Conservation (phyloP, 2,888 invertebrate genomes). For the Dolichomitus sp. region DNA sequence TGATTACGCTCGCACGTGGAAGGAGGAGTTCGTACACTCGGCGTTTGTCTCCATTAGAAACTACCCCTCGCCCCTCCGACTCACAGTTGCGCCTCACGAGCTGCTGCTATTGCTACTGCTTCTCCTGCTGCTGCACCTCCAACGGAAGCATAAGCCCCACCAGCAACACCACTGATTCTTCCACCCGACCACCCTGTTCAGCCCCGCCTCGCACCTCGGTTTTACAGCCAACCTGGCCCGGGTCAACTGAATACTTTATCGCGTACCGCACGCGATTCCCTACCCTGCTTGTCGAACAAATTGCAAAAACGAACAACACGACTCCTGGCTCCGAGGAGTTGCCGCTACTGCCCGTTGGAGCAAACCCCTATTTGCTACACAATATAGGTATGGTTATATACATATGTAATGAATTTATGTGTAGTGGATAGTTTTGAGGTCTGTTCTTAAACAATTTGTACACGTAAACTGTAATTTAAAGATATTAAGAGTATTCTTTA, state of each 20-base stretch:
- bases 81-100: neutral
- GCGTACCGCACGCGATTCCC: constrained; percentile 47
- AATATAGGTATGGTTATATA: neutral
- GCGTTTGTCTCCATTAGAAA: constrained; percentile 75
- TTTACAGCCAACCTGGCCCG: constrained; percentile 52
- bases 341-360: neutral
- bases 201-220: constrained; percentile 33
- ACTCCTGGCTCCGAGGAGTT: neutral
- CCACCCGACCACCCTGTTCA: constrained; percentile 18
- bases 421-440: neutral
- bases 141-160: constrained; percentile 18
- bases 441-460: constrained; percentile 15
- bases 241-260: constrained; percentile 75
- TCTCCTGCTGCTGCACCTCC: constrained; percentile 26
- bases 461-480: neutral
- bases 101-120: neutral
- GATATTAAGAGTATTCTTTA: neutral
- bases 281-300: constrained; percentile 60
- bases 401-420: neutral
- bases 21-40: constrained; percentile 52
- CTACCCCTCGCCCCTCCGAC: neutral
- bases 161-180: constrained; percentile 36
- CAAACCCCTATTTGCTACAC: neutral
- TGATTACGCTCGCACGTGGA: constrained; percentile 57
- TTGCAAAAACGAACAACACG: constrained; percentile 61